These are phyloP conservation scores for Gymnoscelis rufifasciata DNA, from an alignment of 2,888 invertebrate species.

Conservation along the genomic window DNA sequence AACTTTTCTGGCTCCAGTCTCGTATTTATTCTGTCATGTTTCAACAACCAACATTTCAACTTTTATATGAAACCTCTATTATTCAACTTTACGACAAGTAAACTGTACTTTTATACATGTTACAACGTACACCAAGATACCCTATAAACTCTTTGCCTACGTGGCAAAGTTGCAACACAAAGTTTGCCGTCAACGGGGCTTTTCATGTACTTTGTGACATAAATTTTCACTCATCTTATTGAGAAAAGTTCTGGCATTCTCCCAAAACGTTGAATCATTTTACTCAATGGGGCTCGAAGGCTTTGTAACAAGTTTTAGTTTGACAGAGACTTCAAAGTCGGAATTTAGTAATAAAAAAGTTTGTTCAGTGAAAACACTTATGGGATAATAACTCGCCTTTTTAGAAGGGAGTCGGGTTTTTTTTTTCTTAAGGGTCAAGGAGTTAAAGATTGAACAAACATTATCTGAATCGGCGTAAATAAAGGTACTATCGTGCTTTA, in stretches of 20 bases:
- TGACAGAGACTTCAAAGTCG: conserved; percentile 8
- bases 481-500: too few species aligned
- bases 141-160: conserved; percentile 2
- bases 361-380: conserved; percentile 12
- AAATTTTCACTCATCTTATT: conserved; percentile 25
- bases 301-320: conserved; percentile 20
- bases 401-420: background rate
- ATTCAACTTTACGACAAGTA: background rate
- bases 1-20: too few species aligned
- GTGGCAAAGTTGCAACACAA: conserved; percentile 4
- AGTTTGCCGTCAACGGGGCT: conserved; percentile 12
- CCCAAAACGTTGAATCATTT: conserved; percentile 31
- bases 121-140: background rate
- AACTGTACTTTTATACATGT: background rate
- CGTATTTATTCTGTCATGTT: background rate
- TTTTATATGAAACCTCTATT: background rate
- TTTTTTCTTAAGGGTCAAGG: too few species aligned
- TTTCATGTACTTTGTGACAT: conserved; percentile 21
- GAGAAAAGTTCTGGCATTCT: conserved; percentile 24
- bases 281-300: conserved; percentile 20
- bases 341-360: conserved; percentile 12
- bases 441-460: too few species aligned
- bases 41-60: background rate
- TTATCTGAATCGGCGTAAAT: too few species aligned
- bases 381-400: background rate